A percentile compares a stretch with the other conserved stretches of the same genome.
Evolutionary conservation across 2,113 vertebrate genomes (phyloP).

Genomic region (Jaculus jaculus): DNA sequence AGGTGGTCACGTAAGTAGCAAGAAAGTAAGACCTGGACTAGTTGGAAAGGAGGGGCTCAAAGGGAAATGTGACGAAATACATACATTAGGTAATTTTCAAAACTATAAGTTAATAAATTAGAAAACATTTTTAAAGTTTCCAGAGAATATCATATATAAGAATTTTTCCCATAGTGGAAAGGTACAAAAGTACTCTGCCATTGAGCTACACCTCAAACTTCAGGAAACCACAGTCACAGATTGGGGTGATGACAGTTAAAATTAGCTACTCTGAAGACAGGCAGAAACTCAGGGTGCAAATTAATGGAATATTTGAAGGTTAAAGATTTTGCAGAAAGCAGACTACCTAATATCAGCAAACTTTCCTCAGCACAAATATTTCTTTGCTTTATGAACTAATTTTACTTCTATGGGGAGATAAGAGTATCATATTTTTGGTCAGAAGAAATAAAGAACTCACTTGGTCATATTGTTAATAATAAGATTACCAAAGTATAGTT

Average conservation of each 20-base stretch:
- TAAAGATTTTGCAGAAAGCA: conserved; percentile 7
- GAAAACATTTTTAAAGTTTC: too few relatives aligned
- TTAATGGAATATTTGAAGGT: neutral
- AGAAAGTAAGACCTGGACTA: too few relatives aligned
- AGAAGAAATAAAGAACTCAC: neutral
- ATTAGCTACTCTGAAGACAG: neutral
- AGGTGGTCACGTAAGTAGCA: too few relatives aligned
- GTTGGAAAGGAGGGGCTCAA: too few relatives aligned
- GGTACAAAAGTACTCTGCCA: neutral
- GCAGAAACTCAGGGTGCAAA: neutral
- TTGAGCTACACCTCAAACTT: too few relatives aligned
- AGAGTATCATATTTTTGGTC: neutral
- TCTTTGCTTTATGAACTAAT: neutral
- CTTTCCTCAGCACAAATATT: neutral
- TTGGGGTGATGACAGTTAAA: neutral
- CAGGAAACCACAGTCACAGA: neutral
- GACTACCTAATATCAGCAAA: neutral
- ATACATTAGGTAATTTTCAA: too few relatives aligned
- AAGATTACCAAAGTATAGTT: neutral
- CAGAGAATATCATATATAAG: too few relatives aligned
- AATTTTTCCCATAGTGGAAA: neutral
- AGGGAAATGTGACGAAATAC: too few relatives aligned
- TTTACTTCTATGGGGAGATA: neutral
- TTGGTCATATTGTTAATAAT: neutral
- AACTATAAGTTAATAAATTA: too few relatives aligned